Evolutionary conservation across 2,888 invertebrate genomes (phyloP).

Genomic region (Nomada fucata): DNA sequence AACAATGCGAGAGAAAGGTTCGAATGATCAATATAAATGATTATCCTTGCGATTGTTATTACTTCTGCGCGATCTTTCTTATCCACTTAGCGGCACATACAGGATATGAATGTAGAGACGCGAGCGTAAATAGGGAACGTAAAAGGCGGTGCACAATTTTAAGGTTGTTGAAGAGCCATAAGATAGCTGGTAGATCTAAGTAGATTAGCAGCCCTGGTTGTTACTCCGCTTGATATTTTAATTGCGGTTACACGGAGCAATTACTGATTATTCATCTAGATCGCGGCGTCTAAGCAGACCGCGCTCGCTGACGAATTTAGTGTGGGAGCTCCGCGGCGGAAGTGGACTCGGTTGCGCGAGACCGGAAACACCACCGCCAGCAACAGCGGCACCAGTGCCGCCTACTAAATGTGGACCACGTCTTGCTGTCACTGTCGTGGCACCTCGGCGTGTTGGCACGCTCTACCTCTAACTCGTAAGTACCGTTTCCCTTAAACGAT

Average conservation of each 20-base stretch:
- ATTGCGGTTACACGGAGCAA: background rate
- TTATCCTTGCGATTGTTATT: too few species aligned
- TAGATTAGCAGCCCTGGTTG: too few species aligned
- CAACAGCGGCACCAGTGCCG: slow-evolving; percentile 82
- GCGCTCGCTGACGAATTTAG: slow-evolving; percentile 93
- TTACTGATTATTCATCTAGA: slow-evolving; percentile 65
- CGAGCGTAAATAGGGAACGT: too few species aligned
- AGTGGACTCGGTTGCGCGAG: slow-evolving; percentile 79
- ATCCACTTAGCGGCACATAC: too few species aligned
- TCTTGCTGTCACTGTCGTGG: slow-evolving; percentile 84
- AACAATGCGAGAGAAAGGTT: too few species aligned
- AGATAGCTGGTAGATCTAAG: too few species aligned
- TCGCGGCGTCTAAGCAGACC: slow-evolving; percentile 93
- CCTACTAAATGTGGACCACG: slow-evolving; percentile 85
- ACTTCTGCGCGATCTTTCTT: too few species aligned
- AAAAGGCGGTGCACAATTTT: too few species aligned
- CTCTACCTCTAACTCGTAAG: slow-evolving; percentile 85
- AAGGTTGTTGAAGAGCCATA: too few species aligned
- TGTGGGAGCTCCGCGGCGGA: slow-evolving; percentile 88
- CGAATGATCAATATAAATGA: too few species aligned
- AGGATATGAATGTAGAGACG: too few species aligned
- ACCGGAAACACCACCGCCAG: slow-evolving; percentile 82
- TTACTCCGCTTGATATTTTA: background rate
- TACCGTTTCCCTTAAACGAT: slow-evolving; percentile 48
- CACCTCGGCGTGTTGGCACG: slow-evolving; percentile 84